Conservation (phyloP, 30 jellyfish, hydroid and myxozoan species). For the Nemopilema nomurai region DNA sequence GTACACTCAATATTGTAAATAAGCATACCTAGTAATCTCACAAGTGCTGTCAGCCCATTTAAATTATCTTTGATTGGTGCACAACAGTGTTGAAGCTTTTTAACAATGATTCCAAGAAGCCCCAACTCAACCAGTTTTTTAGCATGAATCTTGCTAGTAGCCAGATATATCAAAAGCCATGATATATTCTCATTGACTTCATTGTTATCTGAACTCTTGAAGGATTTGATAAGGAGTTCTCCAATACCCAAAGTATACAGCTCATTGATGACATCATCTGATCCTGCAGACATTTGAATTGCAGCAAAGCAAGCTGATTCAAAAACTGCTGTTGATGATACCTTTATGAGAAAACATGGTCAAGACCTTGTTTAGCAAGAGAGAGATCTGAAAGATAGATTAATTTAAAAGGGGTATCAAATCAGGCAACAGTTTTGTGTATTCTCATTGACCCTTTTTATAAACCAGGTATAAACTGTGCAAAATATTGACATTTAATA, state of each 20-base stretch:
- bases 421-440: no score
- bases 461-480: no score
- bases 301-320: constrained; percentile 79
- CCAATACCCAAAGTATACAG: constrained; percentile 46
- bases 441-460: no score
- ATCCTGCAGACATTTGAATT: constrained; percentile 59
- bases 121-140: constrained; percentile 25
- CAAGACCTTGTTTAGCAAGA: neutral
- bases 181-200: constrained; percentile 58
- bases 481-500: no score
- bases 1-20: neutral
- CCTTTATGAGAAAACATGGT: constrained; percentile 2
- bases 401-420: no score
- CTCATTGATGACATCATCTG: constrained; percentile 36
- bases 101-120: constrained; percentile 7
- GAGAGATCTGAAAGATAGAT: no score
- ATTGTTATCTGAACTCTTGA: constrained; percentile 14
- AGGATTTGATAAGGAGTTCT: constrained; percentile 13
- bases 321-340: constrained; percentile 28
- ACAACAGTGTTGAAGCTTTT: constrained; percentile 37
- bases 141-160: constrained; percentile 34
- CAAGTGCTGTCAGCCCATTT: constrained; percentile 63
- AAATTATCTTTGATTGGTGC: constrained; percentile 45
- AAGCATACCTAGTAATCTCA: constrained; percentile 68
- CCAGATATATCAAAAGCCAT: constrained; percentile 70